Percentiles rank a stretch among this genome's conserved stretches.
These are phyloP conservation scores for Echinops telfairi DNA, from an alignment of 2,113 vertebrate genomes.

Conservation along the genomic window DNA sequence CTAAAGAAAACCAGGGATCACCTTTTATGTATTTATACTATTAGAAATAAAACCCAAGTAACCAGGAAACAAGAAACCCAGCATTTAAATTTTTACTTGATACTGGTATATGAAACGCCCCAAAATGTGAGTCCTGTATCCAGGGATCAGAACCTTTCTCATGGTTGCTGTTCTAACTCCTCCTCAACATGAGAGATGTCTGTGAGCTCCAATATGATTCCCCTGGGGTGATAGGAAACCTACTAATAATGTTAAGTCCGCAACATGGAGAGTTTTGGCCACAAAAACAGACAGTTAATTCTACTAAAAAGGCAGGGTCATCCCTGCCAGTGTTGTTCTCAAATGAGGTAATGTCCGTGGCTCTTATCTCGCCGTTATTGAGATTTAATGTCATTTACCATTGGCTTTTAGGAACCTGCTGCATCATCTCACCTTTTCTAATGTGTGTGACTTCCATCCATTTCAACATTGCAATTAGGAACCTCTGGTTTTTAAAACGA, in stretches of 20 bases:
- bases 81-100: constrained; percentile 36
- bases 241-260: constrained; percentile 62
- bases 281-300: constrained; percentile 74
- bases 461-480: constrained; percentile 43
- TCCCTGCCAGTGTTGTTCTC: constrained; percentile 61
- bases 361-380: constrained; percentile 61
- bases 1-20: background rate
- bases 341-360: constrained; percentile 73
- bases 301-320: constrained; percentile 55
- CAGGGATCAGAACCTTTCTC: constrained; percentile 52
- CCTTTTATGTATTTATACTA: background rate
- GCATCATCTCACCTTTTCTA: constrained; percentile 70
- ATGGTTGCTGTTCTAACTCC: background rate
- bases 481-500: constrained; percentile 71
- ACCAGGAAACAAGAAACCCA: constrained; percentile 9
- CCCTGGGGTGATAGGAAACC: constrained; percentile 61
- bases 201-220: constrained; percentile 34
- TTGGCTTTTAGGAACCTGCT: constrained; percentile 36
- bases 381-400: constrained; percentile 65
- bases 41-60: constrained; percentile 14
- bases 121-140: background rate
- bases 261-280: constrained; percentile 66
- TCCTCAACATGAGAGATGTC: constrained; percentile 36
- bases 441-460: constrained; percentile 19
- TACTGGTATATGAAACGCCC: background rate